Conservation (phyloP, 2,888 invertebrate genomes). For the Acrocera orbiculus region DNA sequence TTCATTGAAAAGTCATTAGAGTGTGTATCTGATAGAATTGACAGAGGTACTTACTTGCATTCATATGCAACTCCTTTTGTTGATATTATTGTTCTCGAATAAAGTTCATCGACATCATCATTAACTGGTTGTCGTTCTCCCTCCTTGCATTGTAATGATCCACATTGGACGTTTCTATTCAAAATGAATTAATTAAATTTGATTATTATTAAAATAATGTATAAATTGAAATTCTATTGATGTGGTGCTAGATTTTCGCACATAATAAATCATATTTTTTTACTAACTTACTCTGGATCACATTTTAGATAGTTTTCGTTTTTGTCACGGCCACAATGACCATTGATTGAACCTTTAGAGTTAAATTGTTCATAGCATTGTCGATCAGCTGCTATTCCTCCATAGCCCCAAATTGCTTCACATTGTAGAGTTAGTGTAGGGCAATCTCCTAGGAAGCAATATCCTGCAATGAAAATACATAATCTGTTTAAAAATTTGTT, state of each 20-base stretch:
- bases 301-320: conserved; percentile 70
- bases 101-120: conserved; percentile 62
- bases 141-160: conserved; percentile 83
- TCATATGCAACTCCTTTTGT: conserved; percentile 79
- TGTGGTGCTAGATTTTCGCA: conserved; percentile 1
- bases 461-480: conserved; percentile 39
- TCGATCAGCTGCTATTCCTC: conserved; percentile 61
- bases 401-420: conserved; percentile 83
- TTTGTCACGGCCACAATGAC: conserved; percentile 79
- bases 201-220: too few species aligned
- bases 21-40: conserved; percentile 10
- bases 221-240: not conserved
- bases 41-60: conserved; percentile 69
- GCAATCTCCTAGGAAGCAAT: conserved; percentile 84
- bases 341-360: conserved; percentile 84
- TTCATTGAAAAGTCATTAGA: not conserved
- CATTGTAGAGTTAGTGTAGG: conserved; percentile 80
- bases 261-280: not conserved
- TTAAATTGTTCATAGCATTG: conserved; percentile 92
- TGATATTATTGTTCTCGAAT: conserved; percentile 75
- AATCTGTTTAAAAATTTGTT: too few species aligned
- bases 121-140: conserved; percentile 70
- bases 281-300: conserved; percentile 53
- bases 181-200: too few species aligned
- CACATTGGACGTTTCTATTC: conserved; percentile 85